A percentile compares a stretch with the other conserved stretches of the same genome.
Conservation (phyloP, 1,140 invertebrate species). For the Melanaphis sacchari region DNA sequence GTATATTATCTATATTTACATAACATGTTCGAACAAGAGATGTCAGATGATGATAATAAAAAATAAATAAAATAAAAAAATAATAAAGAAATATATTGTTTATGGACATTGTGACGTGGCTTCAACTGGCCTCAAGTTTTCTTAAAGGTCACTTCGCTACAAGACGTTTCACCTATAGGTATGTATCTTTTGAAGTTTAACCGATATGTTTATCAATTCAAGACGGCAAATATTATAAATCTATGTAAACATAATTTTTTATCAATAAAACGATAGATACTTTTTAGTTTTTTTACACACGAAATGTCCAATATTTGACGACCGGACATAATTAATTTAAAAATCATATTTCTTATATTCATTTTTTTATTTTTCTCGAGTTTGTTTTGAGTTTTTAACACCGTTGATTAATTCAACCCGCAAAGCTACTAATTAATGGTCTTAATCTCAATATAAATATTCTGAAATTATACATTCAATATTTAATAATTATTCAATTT, state of each 20-base stretch:
- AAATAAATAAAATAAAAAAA: conserved; percentile 21
- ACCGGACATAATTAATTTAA: neutral
- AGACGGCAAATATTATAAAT: neutral
- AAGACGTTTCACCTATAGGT: neutral
- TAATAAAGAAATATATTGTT: conserved; percentile 48
- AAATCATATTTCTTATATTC: neutral
- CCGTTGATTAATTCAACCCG: too few species aligned
- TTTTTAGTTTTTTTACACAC: neutral
- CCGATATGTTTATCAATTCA: neutral
- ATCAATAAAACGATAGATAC: neutral
- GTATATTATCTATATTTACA: conserved; percentile 57
- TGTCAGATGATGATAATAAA: conserved; percentile 55
- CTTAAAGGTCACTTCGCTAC: conserved; percentile 33
- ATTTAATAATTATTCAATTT: neutral
- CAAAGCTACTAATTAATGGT: neutral
- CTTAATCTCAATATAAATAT: neutral
- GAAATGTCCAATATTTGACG: neutral
- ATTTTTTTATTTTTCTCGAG: too few species aligned
- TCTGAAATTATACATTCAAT: neutral
- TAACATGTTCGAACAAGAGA: conserved; percentile 57
- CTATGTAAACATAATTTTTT: too few species aligned
- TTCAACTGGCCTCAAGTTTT: neutral
- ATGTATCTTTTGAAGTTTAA: neutral
- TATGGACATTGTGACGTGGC: conserved; percentile 27
- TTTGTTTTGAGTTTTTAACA: too few species aligned